These are phyloP conservation scores for Torymus auratus DNA, from an alignment of 2,888 invertebrate species.

Conservation along the genomic window DNA sequence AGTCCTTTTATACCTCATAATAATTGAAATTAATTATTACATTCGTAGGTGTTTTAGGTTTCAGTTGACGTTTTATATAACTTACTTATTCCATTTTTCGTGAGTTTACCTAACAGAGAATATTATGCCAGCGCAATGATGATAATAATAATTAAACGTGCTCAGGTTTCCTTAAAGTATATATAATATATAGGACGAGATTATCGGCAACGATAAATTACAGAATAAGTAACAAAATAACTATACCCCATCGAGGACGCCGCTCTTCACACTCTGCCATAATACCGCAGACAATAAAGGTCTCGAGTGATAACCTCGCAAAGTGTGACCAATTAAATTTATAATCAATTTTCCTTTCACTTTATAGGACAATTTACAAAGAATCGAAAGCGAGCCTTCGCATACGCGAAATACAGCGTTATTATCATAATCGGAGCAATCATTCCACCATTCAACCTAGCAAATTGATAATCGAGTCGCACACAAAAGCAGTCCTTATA, in stretches of 20 bases:
- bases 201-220: slow-evolving; percentile 22
- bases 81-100: slow-evolving; percentile 35
- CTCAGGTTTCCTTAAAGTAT: slow-evolving; percentile 21
- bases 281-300: slow-evolving; percentile 16
- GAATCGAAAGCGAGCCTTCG: background rate
- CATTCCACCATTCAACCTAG: background rate
- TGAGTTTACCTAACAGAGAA: slow-evolving; percentile 42
- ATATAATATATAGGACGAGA: slow-evolving; percentile 18
- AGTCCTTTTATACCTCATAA: slow-evolving; percentile 36
- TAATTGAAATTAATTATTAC: slow-evolving; percentile 43
- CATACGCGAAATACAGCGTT: background rate
- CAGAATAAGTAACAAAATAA: slow-evolving; percentile 38
- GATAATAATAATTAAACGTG: slow-evolving; percentile 36
- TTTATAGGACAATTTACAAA: background rate
- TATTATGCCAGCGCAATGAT: slow-evolving; percentile 20
- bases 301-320: background rate
- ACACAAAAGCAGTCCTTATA: background rate
- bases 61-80: slow-evolving; percentile 32
- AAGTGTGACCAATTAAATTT: slow-evolving; percentile 22
- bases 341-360: slow-evolving; percentile 11
- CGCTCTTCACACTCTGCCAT: slow-evolving; percentile 24
- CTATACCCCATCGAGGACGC: background rate
- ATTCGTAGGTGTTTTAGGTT: slow-evolving; percentile 34
- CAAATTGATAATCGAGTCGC: slow-evolving; percentile 1
- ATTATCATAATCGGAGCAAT: background rate